A percentile compares a stretch with the other conserved stretches of the same genome.
Conservation (phyloP, 2,113 vertebrate genomes). For the Hepsetus odoe region DNA sequence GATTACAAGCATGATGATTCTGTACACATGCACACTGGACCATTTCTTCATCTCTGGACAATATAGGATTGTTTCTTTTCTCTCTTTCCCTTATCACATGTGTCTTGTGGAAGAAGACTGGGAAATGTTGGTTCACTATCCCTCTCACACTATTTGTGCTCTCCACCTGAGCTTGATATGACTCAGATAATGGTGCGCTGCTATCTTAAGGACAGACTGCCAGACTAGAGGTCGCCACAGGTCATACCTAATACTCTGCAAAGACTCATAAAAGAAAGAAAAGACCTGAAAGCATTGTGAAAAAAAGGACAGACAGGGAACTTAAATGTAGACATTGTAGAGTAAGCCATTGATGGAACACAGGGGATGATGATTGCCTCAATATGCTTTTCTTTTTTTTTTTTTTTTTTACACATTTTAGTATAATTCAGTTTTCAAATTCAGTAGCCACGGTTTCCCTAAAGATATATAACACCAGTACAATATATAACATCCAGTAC, state of each 20-base stretch:
- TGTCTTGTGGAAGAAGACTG: background rate
- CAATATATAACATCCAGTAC: too few relatives aligned
- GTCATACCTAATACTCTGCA: background rate
- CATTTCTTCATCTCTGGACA: too few relatives aligned
- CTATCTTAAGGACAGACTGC: background rate
- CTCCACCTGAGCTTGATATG: background rate
- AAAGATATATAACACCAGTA: too few relatives aligned
- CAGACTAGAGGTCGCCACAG: background rate
- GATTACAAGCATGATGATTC: too few relatives aligned
- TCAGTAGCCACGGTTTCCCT: too few relatives aligned
- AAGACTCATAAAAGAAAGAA: background rate
- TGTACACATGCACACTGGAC: too few relatives aligned
- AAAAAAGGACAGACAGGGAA: background rate
- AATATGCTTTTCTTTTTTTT: background rate
- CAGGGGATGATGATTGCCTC: background rate
- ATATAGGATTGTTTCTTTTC: background rate
- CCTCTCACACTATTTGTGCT: background rate
- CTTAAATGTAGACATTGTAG: background rate
- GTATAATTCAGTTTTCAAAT: too few relatives aligned
- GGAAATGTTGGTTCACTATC: background rate
- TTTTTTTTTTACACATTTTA: too few relatives aligned
- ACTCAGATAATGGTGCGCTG: background rate
- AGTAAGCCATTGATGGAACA: background rate
- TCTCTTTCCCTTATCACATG: background rate
- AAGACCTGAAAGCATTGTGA: background rate